These are phyloP conservation scores for Penaeus vannamei DNA, from an alignment of 1,140 invertebrate genomes.

Conservation along the genomic window DNA sequence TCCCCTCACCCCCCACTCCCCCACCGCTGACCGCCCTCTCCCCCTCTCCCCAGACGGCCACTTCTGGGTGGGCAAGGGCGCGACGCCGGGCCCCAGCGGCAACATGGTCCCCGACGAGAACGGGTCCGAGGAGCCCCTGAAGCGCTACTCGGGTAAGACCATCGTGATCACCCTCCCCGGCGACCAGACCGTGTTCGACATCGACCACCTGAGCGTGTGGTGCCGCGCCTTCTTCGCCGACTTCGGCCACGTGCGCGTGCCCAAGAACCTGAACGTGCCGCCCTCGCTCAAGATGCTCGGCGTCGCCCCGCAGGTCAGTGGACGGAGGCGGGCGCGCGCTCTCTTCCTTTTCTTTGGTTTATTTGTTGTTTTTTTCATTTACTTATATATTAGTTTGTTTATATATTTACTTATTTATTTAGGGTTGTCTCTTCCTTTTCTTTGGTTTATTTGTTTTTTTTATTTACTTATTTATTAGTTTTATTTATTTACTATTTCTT, in stretches of 20 bases:
- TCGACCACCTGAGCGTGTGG: constrained; percentile 85
- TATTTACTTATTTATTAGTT: too few species aligned
- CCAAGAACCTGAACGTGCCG: constrained; percentile 84
- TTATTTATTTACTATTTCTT: too few species aligned
- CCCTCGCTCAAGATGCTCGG: constrained; percentile 94
- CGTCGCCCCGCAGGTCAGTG: constrained; percentile 89
- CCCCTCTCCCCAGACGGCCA: constrained; percentile 61
- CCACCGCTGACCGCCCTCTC: not conserved
- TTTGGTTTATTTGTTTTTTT: too few species aligned
- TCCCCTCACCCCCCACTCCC: too few species aligned
- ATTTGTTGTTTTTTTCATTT: not conserved
- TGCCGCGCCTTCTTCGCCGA: constrained; percentile 90
- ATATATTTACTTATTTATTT: too few species aligned
- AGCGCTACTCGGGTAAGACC: constrained; percentile 69
- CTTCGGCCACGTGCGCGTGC: constrained; percentile 88
- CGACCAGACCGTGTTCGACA: constrained; percentile 70
- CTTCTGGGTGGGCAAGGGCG: constrained; percentile 69
- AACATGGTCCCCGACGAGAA: constrained; percentile 70
- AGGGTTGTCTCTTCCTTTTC: too few species aligned
- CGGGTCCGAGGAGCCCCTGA: constrained; percentile 69
- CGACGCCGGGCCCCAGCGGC: constrained; percentile 63
- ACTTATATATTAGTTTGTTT: too few species aligned
- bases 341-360: not conserved
- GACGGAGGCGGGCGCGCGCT: not conserved
- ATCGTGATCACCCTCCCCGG: constrained; percentile 71